These are phyloP conservation scores for Pterostichus madidus DNA, from an alignment of 2,888 invertebrate species.

Conservation along the genomic window DNA sequence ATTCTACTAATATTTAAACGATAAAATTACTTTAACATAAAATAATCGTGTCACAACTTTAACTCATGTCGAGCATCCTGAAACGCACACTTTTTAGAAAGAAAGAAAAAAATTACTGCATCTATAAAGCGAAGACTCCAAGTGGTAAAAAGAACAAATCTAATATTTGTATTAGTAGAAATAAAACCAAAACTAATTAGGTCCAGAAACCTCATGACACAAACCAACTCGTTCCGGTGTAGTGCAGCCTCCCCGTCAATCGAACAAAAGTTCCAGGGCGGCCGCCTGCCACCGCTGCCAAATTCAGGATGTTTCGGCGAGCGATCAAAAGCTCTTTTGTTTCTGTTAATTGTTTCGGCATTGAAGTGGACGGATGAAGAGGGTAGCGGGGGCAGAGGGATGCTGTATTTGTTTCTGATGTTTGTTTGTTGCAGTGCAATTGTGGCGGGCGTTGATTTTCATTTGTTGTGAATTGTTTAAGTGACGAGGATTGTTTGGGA, in stretches of 20 bases:
- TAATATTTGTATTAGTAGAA: too few species aligned
- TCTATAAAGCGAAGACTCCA: too few species aligned
- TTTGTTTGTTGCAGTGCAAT: constrained; percentile 52
- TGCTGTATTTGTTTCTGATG: constrained; percentile 41
- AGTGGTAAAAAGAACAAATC: too few species aligned
- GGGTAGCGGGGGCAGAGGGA: neutral
- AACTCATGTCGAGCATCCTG: too few species aligned
- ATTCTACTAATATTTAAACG: too few species aligned
- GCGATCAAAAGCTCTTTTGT: constrained; percentile 65
- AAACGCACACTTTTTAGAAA: too few species aligned
- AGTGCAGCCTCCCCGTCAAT: constrained; percentile 33
- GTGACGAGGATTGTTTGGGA: constrained; percentile 12
- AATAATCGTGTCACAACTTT: too few species aligned
- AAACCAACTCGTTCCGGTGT: neutral
- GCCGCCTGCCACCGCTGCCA: constrained; percentile 47
- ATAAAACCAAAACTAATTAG: neutral
- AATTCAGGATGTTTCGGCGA: constrained; percentile 49
- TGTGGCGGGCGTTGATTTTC: constrained; percentile 22
- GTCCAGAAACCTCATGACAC: constrained; percentile 32
- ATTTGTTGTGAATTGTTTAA: constrained; percentile 30
- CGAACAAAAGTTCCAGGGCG: constrained; percentile 34
- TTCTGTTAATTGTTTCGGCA: constrained; percentile 66
- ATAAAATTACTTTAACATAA: too few species aligned
- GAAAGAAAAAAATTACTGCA: too few species aligned
- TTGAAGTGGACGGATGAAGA: constrained; percentile 3